A percentile compares a stretch with the other conserved stretches of the same genome.
Evolutionary conservation across 2,113 vertebrate genomes (phyloP).

Genomic region (Paradisaea rubra): DNA sequence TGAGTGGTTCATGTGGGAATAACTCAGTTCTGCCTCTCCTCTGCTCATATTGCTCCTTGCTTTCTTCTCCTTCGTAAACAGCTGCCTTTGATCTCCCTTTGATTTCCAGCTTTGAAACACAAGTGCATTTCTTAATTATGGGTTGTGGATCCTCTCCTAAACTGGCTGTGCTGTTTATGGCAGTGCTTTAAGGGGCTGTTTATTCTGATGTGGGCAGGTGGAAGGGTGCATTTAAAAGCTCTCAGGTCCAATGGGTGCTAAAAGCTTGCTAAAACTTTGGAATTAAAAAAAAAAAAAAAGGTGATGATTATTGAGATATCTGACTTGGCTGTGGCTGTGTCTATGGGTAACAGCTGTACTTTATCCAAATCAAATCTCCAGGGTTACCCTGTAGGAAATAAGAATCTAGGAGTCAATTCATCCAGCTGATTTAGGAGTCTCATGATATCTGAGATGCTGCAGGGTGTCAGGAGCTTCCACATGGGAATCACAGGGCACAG

Average conservation of each 20-base stretch:
- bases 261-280: background rate
- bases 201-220: background rate
- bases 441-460: background rate
- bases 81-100: slow-evolving; percentile 47
- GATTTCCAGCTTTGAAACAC: slow-evolving; percentile 26
- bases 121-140: slow-evolving; percentile 21
- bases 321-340: background rate
- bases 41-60: background rate
- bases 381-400: background rate
- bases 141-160: background rate
- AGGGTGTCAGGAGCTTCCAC: background rate
- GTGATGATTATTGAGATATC: background rate
- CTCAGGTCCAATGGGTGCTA: background rate
- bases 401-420: background rate
- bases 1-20: background rate
- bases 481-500: background rate
- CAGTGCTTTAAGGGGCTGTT: background rate
- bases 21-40: background rate
- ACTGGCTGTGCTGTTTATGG: background rate
- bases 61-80: slow-evolving; percentile 16
- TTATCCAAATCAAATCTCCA: background rate
- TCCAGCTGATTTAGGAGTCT: background rate
- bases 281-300: background rate
- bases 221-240: background rate
- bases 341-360: background rate